Conservation (phyloP, 2,797 vertebrate species). For the Trachurus trachurus region DNA sequence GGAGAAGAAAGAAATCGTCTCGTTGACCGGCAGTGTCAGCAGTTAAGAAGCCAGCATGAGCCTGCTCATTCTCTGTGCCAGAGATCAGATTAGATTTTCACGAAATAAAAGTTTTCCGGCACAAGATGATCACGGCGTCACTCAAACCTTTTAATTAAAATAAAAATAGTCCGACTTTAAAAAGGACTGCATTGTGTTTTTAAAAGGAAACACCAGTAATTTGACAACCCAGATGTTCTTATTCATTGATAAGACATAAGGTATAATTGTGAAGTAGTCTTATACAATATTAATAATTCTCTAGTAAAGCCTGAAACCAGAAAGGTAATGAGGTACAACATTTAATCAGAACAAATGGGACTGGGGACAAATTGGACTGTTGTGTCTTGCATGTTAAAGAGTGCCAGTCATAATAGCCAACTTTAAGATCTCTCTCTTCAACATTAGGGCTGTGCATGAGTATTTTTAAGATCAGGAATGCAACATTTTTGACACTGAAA, state of each 20-base stretch:
- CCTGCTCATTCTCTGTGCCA: slow-evolving; percentile 90
- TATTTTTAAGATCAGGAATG: background rate
- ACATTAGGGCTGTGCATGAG: background rate
- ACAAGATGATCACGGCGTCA: slow-evolving; percentile 90
- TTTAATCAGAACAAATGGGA: slow-evolving; percentile 12
- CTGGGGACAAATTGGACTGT: background rate
- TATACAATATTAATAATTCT: background rate
- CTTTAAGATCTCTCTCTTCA: background rate
- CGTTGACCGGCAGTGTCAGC: slow-evolving; percentile 93
- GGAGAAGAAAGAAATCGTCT: slow-evolving; percentile 89
- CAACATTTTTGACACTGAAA: background rate
- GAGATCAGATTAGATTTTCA: slow-evolving; percentile 97
- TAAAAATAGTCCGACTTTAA: slow-evolving; percentile 61
- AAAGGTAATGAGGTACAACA: slow-evolving; percentile 14
- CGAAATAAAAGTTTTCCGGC: slow-evolving; percentile 93
- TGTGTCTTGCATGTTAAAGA: background rate
- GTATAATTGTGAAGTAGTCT: background rate
- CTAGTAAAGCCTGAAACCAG: background rate
- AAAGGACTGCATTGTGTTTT: slow-evolving; percentile 15
- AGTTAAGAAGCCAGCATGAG: slow-evolving; percentile 95
- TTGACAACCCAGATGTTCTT: slow-evolving; percentile 20
- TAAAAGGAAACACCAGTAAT: slow-evolving; percentile 36
- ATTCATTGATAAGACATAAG: slow-evolving; percentile 14
- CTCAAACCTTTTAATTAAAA: slow-evolving; percentile 98
- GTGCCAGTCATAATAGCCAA: background rate